Evolutionary conservation across 2,888 invertebrate species (phyloP).

Genomic region (Spisula subtruncata): DNA sequence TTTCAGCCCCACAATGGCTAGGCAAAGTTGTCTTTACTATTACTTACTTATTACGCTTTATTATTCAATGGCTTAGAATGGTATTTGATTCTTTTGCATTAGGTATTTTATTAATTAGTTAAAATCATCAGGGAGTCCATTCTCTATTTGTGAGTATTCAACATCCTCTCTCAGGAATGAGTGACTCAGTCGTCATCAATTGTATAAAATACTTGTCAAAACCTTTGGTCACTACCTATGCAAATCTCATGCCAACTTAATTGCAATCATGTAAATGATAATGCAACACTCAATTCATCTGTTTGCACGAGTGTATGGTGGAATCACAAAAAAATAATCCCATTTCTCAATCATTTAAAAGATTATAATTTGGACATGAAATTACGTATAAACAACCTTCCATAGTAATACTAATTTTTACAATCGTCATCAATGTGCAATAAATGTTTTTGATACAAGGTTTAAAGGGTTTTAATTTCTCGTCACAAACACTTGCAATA

Average conservation of each 20-base stretch:
- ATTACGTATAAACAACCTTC: background rate
- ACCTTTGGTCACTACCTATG: background rate
- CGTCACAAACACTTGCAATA: constrained; percentile 29
- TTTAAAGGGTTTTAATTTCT: background rate
- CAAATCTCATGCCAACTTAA: background rate
- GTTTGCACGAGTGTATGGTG: background rate
- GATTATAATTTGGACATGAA: background rate
- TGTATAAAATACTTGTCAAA: background rate
- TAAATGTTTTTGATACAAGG: constrained; percentile 23
- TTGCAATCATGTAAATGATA: background rate
- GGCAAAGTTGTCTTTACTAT: background rate
- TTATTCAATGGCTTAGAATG: background rate
- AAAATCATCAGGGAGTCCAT: no score
- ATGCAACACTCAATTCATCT: background rate
- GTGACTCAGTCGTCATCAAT: background rate
- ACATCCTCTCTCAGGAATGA: background rate
- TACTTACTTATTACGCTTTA: background rate
- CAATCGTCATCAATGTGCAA: constrained; percentile 19
- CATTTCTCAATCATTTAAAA: background rate
- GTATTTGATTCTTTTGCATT: background rate
- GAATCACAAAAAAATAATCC: background rate
- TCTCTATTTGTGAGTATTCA: no score
- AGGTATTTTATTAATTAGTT: background rate
- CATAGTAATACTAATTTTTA: background rate
- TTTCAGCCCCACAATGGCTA: background rate